Evolutionary conservation across 1,140 invertebrate species (phyloP), one percentile per base, ranked within the genome.

Genomic region (Panulirus ornatus): DNA sequence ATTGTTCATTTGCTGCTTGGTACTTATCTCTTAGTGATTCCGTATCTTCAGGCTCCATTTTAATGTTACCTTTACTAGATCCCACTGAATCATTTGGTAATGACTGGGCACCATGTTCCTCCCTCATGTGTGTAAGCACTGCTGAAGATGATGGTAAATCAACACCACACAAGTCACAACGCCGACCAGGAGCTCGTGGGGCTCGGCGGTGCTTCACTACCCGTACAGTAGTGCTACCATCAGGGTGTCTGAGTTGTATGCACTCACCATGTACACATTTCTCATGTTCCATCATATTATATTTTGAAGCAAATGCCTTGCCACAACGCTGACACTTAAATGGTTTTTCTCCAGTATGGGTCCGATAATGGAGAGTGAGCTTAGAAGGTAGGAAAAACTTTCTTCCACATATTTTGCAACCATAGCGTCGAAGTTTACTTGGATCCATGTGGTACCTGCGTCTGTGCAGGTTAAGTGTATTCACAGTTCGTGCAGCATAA

Each of bases 331-430:
- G 78, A 75, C 88, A 89, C 9, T 34, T 51, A 47, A 54, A 89
- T 19, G 88, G 88, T 76, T 89, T 89, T 51, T 89, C 88, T 38
- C 88, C 88, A 11, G 88, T 89, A 40, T 89, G 88, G 22, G 71
- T 75, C 11, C 88, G 78, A 42, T 84, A 89, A 47, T 89, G 88
- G 6, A 89, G 79, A 9, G 88, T 83, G 16, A 89, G 79, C 36
- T 89, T 89, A 27, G 88, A 89, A 27, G 88, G 88, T n/a, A 89
- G 51, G 42, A 73, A 58, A 83, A 89, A 89, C 42, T 84, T 89
- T 5, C 79, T 42, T 3, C 70, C 51, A 75, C 88, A 89, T 22
- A 89, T 38, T n/a, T 89, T 75, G 40, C 88, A 89, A 34, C 51
- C 63, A 27, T 89, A 84, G 8, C 51, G 51, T 0, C 34, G 79